A percentile compares a stretch with the other conserved stretches of the same genome.
These are phyloP conservation scores for Cecropterus lyciades DNA, from an alignment of 1,140 invertebrate species.

Conservation along the genomic window DNA sequence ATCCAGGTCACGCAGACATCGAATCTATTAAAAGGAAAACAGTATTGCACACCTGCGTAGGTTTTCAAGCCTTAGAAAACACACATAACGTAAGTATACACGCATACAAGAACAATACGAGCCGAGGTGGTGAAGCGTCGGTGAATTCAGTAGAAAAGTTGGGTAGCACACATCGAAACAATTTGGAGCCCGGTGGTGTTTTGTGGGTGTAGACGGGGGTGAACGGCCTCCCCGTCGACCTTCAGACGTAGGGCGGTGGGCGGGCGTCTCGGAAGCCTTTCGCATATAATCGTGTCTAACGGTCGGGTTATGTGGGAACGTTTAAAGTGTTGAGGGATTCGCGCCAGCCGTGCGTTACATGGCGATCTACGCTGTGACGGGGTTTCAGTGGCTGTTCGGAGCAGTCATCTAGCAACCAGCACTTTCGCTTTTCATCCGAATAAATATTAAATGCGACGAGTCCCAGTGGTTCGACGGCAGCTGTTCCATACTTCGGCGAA, in stretches of 20 bases:
- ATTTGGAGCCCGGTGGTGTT: conserved; percentile 36
- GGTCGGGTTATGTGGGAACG: conserved; percentile 42
- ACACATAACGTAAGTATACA: background rate
- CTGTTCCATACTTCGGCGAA: no score
- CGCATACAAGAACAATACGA: background rate
- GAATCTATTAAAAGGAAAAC: conserved; percentile 26
- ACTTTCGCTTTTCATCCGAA: background rate
- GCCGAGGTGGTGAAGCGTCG: conserved; percentile 2
- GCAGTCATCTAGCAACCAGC: background rate
- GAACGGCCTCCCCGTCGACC: conserved; percentile 69
- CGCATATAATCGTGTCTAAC: conserved; percentile 42
- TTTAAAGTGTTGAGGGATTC: conserved; percentile 38
- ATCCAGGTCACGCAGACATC: conserved; percentile 18
- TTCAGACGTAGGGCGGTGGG: conserved; percentile 64
- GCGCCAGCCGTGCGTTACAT: conserved; percentile 21
- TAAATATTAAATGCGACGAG: no score
- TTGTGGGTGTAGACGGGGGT: conserved; percentile 53
- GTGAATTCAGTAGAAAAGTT: conserved; percentile 19
- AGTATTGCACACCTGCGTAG: conserved; percentile 22
- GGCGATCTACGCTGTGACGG: background rate
- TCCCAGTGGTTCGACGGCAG: no score
- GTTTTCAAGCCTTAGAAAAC: conserved; percentile 19
- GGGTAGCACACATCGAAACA: conserved; percentile 18
- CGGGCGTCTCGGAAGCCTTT: conserved; percentile 62
- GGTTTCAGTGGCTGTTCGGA: background rate